Base-by-base conservation (phyloP, 2,888 invertebrate genomes). In the Tubiluchus corallicola region DNA sequence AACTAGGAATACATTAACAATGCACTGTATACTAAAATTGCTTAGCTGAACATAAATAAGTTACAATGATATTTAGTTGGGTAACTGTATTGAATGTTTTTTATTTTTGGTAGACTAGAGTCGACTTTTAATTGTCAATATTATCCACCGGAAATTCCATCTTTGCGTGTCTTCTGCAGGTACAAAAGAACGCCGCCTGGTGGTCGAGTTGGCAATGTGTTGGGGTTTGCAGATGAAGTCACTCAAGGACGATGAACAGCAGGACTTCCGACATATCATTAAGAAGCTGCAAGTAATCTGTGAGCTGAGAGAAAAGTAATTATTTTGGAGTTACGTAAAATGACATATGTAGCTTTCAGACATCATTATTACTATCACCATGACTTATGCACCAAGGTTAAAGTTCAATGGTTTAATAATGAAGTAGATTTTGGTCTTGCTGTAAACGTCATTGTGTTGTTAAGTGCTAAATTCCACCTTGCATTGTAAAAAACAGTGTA, bases 131-230 rank as follows among this genome's bases (percentile, higher is more conserved):
- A n/a, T n/a, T n/a, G n/a, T n/a, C n/a, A n/a, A n/a, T n/a, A n/a
- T n/a, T n/a, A n/a, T n/a, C n/a, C n/a, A n/a, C n/a, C n/a, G n/a
- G n/a, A n/a, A n/a, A n/a, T n/a, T n/a, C n/a, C n/a, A n/a, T n/a
- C n/a, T n/a, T n/a, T n/a, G n/a, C n/a, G n/a, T n/a, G n/a, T n/a
- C n/a, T n/a, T n/a, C n/a, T n/a, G 4, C 49, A 62, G 62, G 57
- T 0, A 77, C 76, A 1, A 63, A 71, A 13, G 74, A 76, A 52
- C 69, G 81, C 45, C 67, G 76, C 48, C 64, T 78, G 29, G 71
- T 79, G 17, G 70, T 75, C 0, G 72, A 74, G 49, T 68, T 82
- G 44, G 75, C 79, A 1, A 62, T 82, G 21, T 74, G 76, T 50
- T 73, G 78, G 37, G 71, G 74, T 51, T 66, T 75, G 57, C 70